These are phyloP conservation scores for Phaethornis superciliosus DNA, from an alignment of 2,113 vertebrate species.

Conservation along the genomic window DNA sequence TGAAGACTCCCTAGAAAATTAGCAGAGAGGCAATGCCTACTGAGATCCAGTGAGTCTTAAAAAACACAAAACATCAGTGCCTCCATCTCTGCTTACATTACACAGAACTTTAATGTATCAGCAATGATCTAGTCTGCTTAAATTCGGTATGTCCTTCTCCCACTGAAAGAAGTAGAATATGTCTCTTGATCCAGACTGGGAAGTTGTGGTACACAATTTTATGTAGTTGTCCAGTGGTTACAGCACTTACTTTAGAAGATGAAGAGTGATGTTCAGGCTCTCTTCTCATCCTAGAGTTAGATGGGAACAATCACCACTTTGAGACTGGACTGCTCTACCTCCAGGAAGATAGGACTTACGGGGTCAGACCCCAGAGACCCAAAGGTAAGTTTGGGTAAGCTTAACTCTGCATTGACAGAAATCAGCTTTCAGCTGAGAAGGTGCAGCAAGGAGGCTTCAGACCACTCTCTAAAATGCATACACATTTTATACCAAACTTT, in stretches of 20 bases:
- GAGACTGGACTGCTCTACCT: background rate
- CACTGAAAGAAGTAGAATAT: background rate
- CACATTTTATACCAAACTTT: background rate
- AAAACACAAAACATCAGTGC: background rate
- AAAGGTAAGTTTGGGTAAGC: background rate
- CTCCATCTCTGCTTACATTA: background rate
- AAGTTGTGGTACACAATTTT: background rate
- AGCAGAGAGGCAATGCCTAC: background rate
- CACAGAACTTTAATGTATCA: background rate
- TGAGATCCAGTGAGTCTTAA: background rate
- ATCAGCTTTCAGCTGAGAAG: background rate
- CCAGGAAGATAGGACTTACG: background rate
- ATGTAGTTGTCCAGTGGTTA: background rate
- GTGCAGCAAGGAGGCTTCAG: fast-evolving
- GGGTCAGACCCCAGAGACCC: background rate
- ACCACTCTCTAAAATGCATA: background rate
- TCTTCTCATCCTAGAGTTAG: background rate
- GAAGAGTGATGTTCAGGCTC: background rate
- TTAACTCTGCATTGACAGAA: background rate
- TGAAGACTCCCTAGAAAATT: background rate
- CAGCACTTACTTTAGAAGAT: background rate
- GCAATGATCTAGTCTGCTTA: background rate
- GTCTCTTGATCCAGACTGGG: background rate
- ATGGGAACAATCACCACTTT: background rate
- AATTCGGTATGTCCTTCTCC: background rate